Percentiles rank a stretch among this genome's conserved stretches.
Conservation (phyloP, 2,113 vertebrate genomes). For the Ammodytes dubius region DNA sequence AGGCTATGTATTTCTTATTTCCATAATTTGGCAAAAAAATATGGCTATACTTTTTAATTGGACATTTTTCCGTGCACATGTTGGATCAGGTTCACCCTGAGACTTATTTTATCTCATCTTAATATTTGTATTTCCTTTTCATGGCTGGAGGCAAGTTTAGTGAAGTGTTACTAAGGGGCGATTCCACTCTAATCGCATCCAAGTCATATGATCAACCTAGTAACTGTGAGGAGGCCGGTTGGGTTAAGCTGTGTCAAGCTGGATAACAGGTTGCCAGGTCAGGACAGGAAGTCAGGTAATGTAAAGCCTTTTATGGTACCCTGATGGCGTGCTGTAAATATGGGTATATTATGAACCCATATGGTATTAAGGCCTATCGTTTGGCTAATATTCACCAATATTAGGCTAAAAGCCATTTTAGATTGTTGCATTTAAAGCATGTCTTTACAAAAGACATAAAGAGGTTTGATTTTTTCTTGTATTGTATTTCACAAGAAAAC, state of each 20-base stretch:
- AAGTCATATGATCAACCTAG: conserved; percentile 79
- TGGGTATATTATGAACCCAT: background rate
- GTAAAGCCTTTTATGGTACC: background rate
- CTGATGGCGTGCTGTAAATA: background rate
- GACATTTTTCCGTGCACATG: background rate
- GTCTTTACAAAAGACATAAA: too few relatives aligned
- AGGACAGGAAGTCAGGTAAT: conserved; percentile 61
- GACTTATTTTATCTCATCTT: background rate
- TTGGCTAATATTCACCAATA: background rate
- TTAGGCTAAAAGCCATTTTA: background rate
- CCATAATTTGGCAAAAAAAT: too few relatives aligned
- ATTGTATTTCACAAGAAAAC: too few relatives aligned
- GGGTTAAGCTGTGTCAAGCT: conserved; percentile 58
- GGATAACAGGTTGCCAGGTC: background rate
- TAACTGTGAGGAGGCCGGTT: conserved; percentile 69
- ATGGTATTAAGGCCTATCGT: background rate
- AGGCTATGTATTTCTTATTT: too few relatives aligned
- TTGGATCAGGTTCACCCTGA: background rate
- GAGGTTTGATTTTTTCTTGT: background rate
- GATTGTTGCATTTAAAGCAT: background rate
- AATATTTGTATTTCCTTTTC: background rate
- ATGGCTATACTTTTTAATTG: too few relatives aligned
- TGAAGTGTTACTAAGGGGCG: conserved; percentile 20
- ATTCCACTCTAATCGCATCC: conserved; percentile 60
- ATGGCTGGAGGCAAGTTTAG: background rate